These are phyloP conservation scores for Drosophila silvestris DNA, from an alignment of 2,888 invertebrate species.

Conservation along the genomic window DNA sequence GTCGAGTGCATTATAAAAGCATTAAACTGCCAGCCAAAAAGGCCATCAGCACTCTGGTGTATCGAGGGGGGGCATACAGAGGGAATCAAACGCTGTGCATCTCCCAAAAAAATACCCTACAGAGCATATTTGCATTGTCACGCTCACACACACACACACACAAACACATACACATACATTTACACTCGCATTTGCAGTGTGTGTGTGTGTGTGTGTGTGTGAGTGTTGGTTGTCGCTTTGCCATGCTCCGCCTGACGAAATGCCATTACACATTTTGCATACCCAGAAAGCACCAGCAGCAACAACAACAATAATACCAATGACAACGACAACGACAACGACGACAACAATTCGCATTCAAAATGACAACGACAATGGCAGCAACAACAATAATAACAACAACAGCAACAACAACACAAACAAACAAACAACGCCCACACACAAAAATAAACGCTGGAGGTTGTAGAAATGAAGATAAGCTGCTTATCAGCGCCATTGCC, in stretches of 20 bases:
- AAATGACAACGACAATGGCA: slow-evolving; percentile 53
- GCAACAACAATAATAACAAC: slow-evolving; percentile 27
- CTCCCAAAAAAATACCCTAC: slow-evolving; percentile 15
- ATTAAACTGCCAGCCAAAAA: slow-evolving; percentile 71
- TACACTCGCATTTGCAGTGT: slow-evolving; percentile 11
- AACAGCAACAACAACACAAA: slow-evolving; percentile 6
- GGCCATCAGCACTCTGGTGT: slow-evolving; percentile 35
- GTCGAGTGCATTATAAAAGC: slow-evolving; percentile 74
- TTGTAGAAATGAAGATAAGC: slow-evolving; percentile 79
- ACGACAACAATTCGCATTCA: slow-evolving; percentile 61
- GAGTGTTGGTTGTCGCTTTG: slow-evolving; percentile 47
- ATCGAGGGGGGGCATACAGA: too few species aligned
- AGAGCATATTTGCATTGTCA: slow-evolving; percentile 65
- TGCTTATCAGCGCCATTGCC: slow-evolving; percentile 79
- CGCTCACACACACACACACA: slow-evolving; percentile 26
- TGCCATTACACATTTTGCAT: slow-evolving; percentile 80
- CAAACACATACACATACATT: slow-evolving; percentile 15
- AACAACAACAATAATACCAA: slow-evolving; percentile 39
- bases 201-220: slow-evolving; percentile 23
- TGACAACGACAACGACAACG: slow-evolving; percentile 36
- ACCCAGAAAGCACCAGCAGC: slow-evolving; percentile 57
- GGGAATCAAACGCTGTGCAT: slow-evolving; percentile 15
- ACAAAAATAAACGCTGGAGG: slow-evolving; percentile 76
- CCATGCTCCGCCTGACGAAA: slow-evolving; percentile 77
- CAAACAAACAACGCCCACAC: slow-evolving; percentile 57